Conservation (phyloP, 2,113 vertebrate genomes). For the Collichthys lucidus region DNA sequence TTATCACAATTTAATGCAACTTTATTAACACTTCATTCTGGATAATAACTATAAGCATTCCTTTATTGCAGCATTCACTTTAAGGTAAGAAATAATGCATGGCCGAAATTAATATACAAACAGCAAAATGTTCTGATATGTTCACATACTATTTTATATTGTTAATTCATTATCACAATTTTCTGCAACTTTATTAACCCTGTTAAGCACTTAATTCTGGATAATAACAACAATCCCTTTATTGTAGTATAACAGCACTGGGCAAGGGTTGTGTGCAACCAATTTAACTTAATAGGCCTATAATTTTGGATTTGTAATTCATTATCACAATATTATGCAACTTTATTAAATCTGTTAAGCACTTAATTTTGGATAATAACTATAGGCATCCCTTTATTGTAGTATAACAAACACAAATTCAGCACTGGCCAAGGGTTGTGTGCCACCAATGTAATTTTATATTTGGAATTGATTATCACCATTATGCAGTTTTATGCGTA, state of each 20-base stretch:
- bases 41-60: too few relatives aligned
- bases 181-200: too few relatives aligned
- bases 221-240: too few relatives aligned
- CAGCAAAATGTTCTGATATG: not conserved
- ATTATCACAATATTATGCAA: too few relatives aligned
- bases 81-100: not conserved
- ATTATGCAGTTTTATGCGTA: not conserved
- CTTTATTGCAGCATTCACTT: too few relatives aligned
- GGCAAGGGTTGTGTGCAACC: too few relatives aligned
- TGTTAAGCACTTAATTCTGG: too few relatives aligned
- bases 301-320: too few relatives aligned
- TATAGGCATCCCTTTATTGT: conserved; percentile 51
- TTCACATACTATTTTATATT: not conserved
- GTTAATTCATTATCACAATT: not conserved
- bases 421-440: conserved; percentile 74
- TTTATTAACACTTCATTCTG: too few relatives aligned
- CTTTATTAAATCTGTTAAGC: conserved; percentile 18
- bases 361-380: conserved; percentile 38
- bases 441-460: conserved; percentile 49
- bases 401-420: conserved; percentile 53
- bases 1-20: too few relatives aligned
- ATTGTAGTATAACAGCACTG: too few relatives aligned
- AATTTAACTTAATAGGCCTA: too few relatives aligned
- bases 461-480: not conserved
- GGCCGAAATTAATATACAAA: not conserved